These are phyloP conservation scores for Trachemys scripta DNA, from an alignment of 2,113 vertebrate species.

Conservation along the genomic window DNA sequence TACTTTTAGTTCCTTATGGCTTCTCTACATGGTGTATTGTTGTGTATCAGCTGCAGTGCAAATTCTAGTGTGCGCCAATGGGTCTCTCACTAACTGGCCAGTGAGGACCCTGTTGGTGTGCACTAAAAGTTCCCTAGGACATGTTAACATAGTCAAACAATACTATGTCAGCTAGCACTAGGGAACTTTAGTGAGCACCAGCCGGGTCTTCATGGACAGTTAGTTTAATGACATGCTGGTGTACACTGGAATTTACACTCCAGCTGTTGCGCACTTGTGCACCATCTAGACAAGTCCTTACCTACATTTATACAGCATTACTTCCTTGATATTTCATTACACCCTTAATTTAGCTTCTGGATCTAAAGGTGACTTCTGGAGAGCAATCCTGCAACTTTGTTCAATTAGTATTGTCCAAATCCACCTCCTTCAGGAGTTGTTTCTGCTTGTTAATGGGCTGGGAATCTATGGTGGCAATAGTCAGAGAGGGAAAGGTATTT, in stretches of 20 bases:
- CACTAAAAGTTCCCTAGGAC: not conserved
- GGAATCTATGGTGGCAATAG: not conserved
- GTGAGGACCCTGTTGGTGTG: not conserved
- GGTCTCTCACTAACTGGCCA: not conserved
- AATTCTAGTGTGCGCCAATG: not conserved
- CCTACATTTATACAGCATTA: not conserved
- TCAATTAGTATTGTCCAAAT: not conserved
- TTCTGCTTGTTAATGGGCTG: not conserved
- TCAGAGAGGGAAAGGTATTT: slow-evolving; percentile 11
- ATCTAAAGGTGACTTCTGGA: not conserved
- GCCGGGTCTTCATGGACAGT: not conserved
- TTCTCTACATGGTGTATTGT: not conserved
- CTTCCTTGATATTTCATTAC: not conserved
- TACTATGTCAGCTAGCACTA: not conserved
- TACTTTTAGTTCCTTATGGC: not conserved
- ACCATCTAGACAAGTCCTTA: not conserved
- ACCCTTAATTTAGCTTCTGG: not conserved
- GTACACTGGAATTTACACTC: not conserved
- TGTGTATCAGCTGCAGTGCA: not conserved
- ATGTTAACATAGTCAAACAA: not conserved
- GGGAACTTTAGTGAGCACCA: not conserved
- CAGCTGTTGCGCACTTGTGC: not conserved
- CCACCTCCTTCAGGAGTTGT: not conserved
- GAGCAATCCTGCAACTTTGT: not conserved
- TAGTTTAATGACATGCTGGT: not conserved